phyloP scores from a whole-genome alignment of 2,888 invertebrate genomes.

The Cantharis nigra region DNA sequence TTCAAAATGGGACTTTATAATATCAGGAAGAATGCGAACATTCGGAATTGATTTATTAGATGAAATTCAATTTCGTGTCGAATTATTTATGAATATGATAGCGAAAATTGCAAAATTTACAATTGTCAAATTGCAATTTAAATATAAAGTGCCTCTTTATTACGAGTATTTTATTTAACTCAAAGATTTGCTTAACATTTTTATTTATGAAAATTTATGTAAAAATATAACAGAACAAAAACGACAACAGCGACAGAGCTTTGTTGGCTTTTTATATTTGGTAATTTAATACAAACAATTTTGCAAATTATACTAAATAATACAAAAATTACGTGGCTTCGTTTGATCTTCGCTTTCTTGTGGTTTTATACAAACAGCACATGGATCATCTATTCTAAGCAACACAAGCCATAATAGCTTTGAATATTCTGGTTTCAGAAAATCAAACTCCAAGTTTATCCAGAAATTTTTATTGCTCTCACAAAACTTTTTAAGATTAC shows the following conservation, averaged over 20 bases:
- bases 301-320: neutral
- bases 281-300: neutral
- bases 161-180: neutral
- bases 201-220: neutral
- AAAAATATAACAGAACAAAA: neutral
- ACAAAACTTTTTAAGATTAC: no score
- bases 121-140: neutral
- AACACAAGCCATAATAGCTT: neutral
- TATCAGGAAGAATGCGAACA: neutral
- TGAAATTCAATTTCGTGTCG: neutral
- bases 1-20: neutral
- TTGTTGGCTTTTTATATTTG: neutral
- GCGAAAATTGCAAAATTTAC: neutral
- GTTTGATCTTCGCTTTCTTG: neutral
- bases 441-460: neutral
- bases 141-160: neutral
- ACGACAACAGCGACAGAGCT: neutral
- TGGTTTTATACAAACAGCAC: no score
- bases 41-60: neutral
- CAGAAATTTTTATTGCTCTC: no score
- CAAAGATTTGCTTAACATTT: neutral
- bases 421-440: neutral
- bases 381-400: neutral
- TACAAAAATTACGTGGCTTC: neutral
- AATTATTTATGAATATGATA: neutral